These are phyloP conservation scores for Vollenhovia emeryi DNA, from an alignment of 1,140 invertebrate species.

Conservation along the genomic window DNA sequence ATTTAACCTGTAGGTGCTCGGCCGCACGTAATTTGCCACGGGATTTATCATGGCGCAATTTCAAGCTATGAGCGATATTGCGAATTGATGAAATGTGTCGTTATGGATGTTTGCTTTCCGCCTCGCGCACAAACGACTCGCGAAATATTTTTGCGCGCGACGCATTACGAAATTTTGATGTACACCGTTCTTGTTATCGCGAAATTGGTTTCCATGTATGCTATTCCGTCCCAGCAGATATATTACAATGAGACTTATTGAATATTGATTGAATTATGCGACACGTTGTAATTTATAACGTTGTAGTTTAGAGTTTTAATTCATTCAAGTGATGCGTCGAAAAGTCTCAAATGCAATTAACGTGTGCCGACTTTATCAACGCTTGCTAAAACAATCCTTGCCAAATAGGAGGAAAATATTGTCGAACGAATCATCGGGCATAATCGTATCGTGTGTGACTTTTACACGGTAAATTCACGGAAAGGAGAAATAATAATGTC, in stretches of 20 bases:
- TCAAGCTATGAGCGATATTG: constrained; percentile 59
- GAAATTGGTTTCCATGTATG: constrained; percentile 31
- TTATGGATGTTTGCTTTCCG: constrained; percentile 60
- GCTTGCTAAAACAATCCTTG: not conserved
- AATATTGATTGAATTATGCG: constrained; percentile 49
- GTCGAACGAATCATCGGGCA: not conserved
- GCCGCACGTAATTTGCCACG: constrained; percentile 62
- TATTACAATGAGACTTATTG: constrained; percentile 49
- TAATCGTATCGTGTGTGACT: not conserved
- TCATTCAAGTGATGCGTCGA: not conserved
- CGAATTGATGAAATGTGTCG: constrained; percentile 60
- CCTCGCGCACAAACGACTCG: constrained; percentile 55
- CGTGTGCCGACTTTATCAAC: too few species aligned
- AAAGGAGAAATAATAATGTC: not conserved
- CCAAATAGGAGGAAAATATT: not conserved
- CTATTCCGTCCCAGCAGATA: constrained; percentile 8
- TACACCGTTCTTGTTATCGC: constrained; percentile 40
- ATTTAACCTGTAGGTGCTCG: constrained; percentile 54
- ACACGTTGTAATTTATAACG: constrained; percentile 31
- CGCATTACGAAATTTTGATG: constrained; percentile 56
- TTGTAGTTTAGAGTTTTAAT: constrained; percentile 30
- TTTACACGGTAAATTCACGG: not conserved
- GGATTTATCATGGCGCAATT: constrained; percentile 63
- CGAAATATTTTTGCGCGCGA: constrained; percentile 53
- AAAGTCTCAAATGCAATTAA: not conserved